A percentile compares a stretch with the other conserved stretches of the same genome.
Evolutionary conservation across 2,797 vertebrate genomes (phyloP).

Genomic region (Amniataba percoides): DNA sequence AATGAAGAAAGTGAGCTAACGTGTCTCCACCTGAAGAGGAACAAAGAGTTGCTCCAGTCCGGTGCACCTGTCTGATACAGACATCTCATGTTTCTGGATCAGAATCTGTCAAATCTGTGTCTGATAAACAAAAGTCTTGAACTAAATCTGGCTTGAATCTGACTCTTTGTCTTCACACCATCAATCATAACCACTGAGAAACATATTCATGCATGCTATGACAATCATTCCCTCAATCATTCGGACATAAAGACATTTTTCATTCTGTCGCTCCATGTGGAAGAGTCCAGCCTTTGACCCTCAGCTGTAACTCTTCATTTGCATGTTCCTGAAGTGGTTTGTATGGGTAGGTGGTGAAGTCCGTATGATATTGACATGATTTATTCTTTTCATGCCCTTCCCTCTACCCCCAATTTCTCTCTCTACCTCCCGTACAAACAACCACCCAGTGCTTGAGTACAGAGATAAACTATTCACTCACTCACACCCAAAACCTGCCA

Average conservation of each 20-base stretch:
- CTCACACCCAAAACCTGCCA: conserved; percentile 92
- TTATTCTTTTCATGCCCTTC: conserved; percentile 70
- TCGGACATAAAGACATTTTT: conserved; percentile 16
- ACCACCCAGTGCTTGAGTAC: conserved; percentile 94
- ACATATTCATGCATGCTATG: conserved; percentile 59
- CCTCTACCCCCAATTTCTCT: conserved; percentile 53
- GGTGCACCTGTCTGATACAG: conserved; percentile 17
- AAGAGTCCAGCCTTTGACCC: conserved; percentile 16
- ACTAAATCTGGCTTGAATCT: conserved; percentile 1
- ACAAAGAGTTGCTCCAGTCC: not conserved
- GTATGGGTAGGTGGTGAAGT: conserved; percentile 34
- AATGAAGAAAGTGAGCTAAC: not conserved
- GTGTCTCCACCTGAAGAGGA: not conserved
- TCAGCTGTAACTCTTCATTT: conserved; percentile 38
- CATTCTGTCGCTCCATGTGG: conserved; percentile 11
- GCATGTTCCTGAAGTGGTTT: conserved; percentile 50
- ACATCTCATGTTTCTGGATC: not conserved
- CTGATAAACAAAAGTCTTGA: not conserved
- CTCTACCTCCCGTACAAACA: conserved; percentile 70
- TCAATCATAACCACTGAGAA: conserved; percentile 37
- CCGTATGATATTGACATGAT: conserved; percentile 73
- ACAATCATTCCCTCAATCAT: conserved; percentile 48
- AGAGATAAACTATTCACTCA: conserved; percentile 97
- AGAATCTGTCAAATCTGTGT: conserved; percentile 16
- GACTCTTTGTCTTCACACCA: conserved; percentile 25